Percentiles rank a stretch among this genome's conserved stretches.
Evolutionary conservation across 64 coral and sea anemone species (phyloP).

Genomic region (Pocillopora verrucosa): DNA sequence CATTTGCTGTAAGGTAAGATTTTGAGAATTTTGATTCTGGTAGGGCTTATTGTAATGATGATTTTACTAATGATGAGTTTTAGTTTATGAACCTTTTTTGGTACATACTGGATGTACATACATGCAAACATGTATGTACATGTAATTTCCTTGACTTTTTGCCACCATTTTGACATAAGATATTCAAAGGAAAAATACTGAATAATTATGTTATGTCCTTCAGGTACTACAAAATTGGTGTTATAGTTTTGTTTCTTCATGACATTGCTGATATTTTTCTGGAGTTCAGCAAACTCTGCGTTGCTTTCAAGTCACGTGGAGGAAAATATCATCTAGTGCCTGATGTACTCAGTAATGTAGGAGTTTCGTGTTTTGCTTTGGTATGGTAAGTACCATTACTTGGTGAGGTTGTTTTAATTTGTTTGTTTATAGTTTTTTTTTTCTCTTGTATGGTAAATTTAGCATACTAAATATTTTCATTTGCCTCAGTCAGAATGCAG

Average conservation of each 20-base stretch:
- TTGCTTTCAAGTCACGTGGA: slow-evolving; percentile 75
- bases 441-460: background rate
- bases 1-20: slow-evolving; percentile 77
- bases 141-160: too few species aligned
- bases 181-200: too few species aligned
- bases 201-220: background rate
- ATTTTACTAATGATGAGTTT: too few species aligned
- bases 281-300: slow-evolving; percentile 82
- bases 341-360: slow-evolving; percentile 55
- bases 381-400: slow-evolving; percentile 70
- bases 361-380: slow-evolving; percentile 72
- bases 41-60: too few species aligned
- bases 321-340: slow-evolving; percentile 49
- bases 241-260: slow-evolving; percentile 91
- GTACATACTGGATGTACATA: too few species aligned
- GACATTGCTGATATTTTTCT: slow-evolving; percentile 90
- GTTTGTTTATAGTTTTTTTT: background rate
- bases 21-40: background rate
- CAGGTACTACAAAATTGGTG: slow-evolving; percentile 91
- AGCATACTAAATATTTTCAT: too few species aligned
- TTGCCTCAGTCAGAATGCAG: too few species aligned
- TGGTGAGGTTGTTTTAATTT: too few species aligned
- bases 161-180: too few species aligned
- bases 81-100: too few species aligned
- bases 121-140: too few species aligned